These are phyloP conservation scores for Chrysolina americana DNA, from an alignment of 2,888 invertebrate genomes.

Conservation along the genomic window DNA sequence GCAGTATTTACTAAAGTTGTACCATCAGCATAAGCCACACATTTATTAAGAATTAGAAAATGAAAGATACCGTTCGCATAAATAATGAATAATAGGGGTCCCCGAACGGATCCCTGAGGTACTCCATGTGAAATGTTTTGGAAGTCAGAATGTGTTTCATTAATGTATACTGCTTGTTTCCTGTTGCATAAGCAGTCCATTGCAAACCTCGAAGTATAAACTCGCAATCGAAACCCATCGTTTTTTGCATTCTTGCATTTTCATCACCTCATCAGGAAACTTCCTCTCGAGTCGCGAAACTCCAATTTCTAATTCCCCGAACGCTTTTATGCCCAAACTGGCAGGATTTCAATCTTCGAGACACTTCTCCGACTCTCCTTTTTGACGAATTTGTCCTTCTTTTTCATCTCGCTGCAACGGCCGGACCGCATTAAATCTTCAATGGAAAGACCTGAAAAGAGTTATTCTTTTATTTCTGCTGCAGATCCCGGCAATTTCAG, in stretches of 20 bases:
- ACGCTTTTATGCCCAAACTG: background rate
- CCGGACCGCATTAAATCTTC: background rate
- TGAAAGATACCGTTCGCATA: no score
- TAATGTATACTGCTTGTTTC: no score
- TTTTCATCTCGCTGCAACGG: background rate
- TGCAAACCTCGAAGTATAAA: no score
- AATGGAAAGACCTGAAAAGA: conserved; percentile 4
- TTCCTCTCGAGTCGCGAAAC: background rate
- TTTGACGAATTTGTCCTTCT: background rate
- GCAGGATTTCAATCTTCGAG: conserved; percentile 11
- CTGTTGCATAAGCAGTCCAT: no score
- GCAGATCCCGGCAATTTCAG: conserved; percentile 1
- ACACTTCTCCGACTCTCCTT: background rate
- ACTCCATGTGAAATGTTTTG: no score
- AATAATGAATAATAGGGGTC: no score
- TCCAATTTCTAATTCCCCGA: background rate
- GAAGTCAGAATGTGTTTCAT: no score
- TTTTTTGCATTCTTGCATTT: background rate
- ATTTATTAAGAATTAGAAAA: no score
- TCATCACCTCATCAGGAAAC: background rate
- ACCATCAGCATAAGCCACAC: no score
- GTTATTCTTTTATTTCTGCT: conserved; percentile 13
- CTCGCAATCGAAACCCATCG: background rate
- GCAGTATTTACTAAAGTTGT: no score
- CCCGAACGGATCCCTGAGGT: no score